Base-by-base conservation (phyloP, 2,113 vertebrate species). In the Barbus barbus region DNA sequence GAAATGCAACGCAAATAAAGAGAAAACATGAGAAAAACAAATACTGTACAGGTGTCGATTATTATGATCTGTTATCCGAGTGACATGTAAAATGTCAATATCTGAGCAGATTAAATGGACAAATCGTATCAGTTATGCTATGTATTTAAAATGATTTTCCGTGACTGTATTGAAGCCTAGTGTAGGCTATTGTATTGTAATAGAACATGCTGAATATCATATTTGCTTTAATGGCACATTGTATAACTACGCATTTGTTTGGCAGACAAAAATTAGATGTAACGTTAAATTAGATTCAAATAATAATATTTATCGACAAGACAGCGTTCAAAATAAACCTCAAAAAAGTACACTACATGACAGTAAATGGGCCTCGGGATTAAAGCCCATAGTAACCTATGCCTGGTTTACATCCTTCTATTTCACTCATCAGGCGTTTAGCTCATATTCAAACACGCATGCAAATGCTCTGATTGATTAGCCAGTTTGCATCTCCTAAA, bases 401-500 rank as follows among this genome's bases (percentile, higher is more conserved):
- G 38, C 16, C 44, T 9, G 46, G 26, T 26, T 41, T 41, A 81
- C 78, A 53, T 12, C 60, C 38, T 65, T 11, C 28, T 28, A 67
- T 67, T 69, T 69, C 26, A 31, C 46, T 71, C 18, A 81, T 53
- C 63, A 11, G 20, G 8, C 18, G 20, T 38, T 71, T 69, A 12
- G 26, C 56, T 56, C 44, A 38, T 82, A 82, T 82, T 69, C 63
- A 69, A 31, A 67, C 60, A n/a, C 41, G 41, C 22, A 63, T 56
- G 14, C 58, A 61, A 81, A 48, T 51, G 44, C 18, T 56, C 18
- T 65, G 20, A 82, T 72, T 82, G 72, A 51, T 48, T 53, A 33
- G n/a, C 53, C 53, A 48, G 60, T 38, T 76, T 85, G 44, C 16
- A 88, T 91, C 87, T 91, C 92, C 85, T 94, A 96, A 95, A 93